Conservation (phyloP, 1,140 invertebrate genomes). For the Anoplophora glabripennis region DNA sequence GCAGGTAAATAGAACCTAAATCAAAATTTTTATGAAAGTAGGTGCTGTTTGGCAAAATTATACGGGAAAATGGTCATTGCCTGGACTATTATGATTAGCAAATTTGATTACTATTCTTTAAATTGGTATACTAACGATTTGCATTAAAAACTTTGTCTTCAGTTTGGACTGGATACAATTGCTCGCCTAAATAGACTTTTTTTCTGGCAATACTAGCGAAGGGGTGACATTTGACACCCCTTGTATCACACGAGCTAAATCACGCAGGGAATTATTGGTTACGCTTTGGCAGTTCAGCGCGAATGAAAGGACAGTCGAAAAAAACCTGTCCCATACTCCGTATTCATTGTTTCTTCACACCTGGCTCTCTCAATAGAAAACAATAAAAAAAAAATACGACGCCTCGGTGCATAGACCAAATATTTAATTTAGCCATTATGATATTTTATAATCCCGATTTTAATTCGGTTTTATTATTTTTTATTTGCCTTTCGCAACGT, state of each 20-base stretch:
- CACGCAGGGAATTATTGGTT: conserved; percentile 2
- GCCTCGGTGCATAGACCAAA: conserved; percentile 3
- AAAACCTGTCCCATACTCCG: background rate
- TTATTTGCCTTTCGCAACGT: conserved; percentile 10
- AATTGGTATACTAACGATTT: too few relatives aligned
- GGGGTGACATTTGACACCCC: conserved; percentile 1
- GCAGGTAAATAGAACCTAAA: too few relatives aligned
- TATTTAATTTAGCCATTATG: background rate
- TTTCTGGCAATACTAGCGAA: too few relatives aligned
- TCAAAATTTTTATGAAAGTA: too few relatives aligned
- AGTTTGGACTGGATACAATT: too few relatives aligned
- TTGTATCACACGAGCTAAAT: conserved; percentile 1
- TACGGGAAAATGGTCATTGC: too few relatives aligned
- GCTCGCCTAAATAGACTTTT: too few relatives aligned
- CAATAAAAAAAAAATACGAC: conserved; percentile 2
- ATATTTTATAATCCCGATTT: conserved; percentile 4
- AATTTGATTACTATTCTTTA: too few relatives aligned
- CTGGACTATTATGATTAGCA: too few relatives aligned
- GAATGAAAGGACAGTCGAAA: background rate
- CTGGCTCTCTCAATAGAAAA: background rate
- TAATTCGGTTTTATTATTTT: conserved; percentile 1
- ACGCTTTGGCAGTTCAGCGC: background rate
- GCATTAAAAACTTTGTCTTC: too few relatives aligned
- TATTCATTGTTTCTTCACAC: conserved; percentile 5
- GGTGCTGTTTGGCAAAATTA: too few relatives aligned